Evolutionary conservation across 2,888 invertebrate genomes (phyloP), one percentile per base, ranked within the genome.

Genomic region (Muschampia plurimacula): DNA sequence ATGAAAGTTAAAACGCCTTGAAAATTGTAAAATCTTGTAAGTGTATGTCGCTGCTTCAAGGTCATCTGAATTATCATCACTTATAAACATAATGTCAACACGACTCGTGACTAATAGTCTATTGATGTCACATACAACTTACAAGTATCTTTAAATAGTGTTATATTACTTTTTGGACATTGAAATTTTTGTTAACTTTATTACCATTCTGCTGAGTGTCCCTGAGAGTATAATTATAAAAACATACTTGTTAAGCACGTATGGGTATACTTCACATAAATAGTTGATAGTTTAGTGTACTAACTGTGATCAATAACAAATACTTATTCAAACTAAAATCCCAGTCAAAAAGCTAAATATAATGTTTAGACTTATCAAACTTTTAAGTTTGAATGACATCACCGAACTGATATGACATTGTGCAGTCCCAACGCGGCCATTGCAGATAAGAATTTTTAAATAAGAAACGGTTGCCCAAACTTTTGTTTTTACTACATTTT

Each of bases 81-180:
- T 72, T 72, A 28, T 67, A 62, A 67, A 72, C 67, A 62, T 22
- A 67, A 15, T 67, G 72, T 63, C 28, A 62, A 72, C 72, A 62
- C 62, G 62, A 67, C 65, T 70, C 74, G 73, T 74, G 73, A 72
- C 74, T 67, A 74, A 67, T 59, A 9, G 39, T 9, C 7, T 60
- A 60, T 65, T 65, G 65, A 60, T 62, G 72, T 66, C 62, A 67
- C 66, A 52, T 52, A 52, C 66, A 32, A 36, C 36, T 57, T 41
- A 69, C 66, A 32, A 10, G 62, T 62, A 55, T 22, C 10, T 55
- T 15, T 55, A 15, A 55, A 22, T 22, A 13, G 15, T 41, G 41
- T 41, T 41, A 9, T 41, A 41, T 41, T 8, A 9, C 7, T 41
- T 55, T 55, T 22, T 55, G 22, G 22, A 22, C 8, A 55, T 55